A percentile compares a stretch with the other conserved stretches of the same genome.
These are phyloP conservation scores for Melipona bicolor DNA, from an alignment of 2,888 invertebrate species.

Conservation along the genomic window DNA sequence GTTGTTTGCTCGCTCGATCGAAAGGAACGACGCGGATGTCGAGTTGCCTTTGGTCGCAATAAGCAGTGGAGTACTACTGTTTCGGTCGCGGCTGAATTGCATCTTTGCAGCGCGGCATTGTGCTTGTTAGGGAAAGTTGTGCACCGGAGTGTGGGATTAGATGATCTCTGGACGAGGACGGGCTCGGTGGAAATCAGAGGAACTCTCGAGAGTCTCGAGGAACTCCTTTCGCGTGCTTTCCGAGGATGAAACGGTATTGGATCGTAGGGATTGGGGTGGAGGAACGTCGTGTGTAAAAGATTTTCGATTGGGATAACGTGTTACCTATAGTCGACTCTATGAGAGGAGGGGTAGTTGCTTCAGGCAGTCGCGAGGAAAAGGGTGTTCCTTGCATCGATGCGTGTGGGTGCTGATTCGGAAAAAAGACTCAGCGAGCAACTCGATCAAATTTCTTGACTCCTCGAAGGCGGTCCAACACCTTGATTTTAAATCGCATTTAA, in stretches of 20 bases:
- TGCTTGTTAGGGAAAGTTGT: conserved; percentile 28
- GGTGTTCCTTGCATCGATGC: neutral
- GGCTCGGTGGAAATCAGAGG: neutral
- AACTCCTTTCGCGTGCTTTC: neutral
- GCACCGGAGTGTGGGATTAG: neutral
- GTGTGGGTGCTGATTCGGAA: neutral
- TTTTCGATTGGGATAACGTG: conserved; percentile 23
- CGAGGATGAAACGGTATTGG: neutral
- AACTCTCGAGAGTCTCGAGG: neutral
- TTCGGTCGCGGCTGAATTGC: conserved; percentile 8
- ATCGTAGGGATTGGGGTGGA: conserved; percentile 22
- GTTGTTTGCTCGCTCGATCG: neutral
- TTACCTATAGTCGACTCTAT: conserved; percentile 9
- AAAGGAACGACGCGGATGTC: neutral
- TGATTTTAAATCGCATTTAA: too few species aligned
- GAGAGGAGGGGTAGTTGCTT: neutral
- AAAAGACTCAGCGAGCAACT: neutral
- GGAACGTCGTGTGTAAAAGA: conserved; percentile 26
- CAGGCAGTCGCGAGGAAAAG: neutral
- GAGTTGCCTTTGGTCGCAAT: neutral
- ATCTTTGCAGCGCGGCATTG: conserved; percentile 12
- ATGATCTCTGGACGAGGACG: conserved; percentile 5
- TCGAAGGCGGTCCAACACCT: too few species aligned
- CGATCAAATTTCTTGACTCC: neutral
- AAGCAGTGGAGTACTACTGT: neutral